A percentile compares a stretch with the other conserved stretches of the same genome.
phyloP scores from a whole-genome alignment of 2,797 vertebrate genomes.

The Mycteria americana region DNA sequence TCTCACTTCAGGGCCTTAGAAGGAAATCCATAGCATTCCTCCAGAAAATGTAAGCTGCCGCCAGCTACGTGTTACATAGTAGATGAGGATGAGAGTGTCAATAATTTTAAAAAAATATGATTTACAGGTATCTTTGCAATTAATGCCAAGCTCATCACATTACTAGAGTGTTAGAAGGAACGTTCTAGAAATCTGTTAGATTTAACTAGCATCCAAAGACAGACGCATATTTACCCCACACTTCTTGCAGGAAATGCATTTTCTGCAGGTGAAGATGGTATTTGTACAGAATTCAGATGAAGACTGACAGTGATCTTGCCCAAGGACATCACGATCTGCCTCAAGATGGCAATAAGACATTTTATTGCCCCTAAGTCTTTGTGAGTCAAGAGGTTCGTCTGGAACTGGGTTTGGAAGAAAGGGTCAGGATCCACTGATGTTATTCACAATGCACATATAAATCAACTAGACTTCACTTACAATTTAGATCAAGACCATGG shows the following conservation, averaged over 20 bases:
- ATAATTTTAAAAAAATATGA: neutral
- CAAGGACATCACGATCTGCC: neutral
- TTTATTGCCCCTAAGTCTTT: neutral
- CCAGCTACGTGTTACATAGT: neutral
- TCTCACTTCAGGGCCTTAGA: neutral
- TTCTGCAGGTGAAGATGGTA: neutral
- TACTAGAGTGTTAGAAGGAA: rapidly evolving
- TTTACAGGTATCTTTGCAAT: neutral
- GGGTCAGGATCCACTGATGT: neutral
- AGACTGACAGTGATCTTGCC: neutral
- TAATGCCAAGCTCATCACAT: neutral
- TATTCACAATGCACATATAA: neutral
- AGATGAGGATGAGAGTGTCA: neutral
- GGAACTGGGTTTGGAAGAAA: neutral
- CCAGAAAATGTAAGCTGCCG: neutral
- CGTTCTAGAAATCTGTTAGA: neutral
- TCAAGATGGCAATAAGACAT: neutral
- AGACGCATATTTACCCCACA: neutral
- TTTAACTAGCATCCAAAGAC: neutral
- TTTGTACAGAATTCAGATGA: neutral
- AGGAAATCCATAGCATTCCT: neutral
- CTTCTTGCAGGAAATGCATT: neutral
- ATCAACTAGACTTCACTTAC: neutral
- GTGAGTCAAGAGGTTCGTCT: neutral
- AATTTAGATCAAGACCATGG: neutral